Conservation (phyloP, 2,113 vertebrate genomes). For the Ictidomys tridecemlineatus region DNA sequence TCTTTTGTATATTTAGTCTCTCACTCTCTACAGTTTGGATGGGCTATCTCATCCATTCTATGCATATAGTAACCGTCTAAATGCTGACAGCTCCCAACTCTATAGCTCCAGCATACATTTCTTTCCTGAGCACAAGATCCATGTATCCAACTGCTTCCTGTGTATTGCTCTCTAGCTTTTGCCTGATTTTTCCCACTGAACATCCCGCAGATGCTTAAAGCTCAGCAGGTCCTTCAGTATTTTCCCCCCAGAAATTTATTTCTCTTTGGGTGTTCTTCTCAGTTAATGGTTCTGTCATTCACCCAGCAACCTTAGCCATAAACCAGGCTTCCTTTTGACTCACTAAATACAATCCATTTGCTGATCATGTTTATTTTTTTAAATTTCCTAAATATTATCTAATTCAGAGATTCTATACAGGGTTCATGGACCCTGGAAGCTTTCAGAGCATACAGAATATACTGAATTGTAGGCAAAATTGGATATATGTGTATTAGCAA, state of each 20-base stretch:
- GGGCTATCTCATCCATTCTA: conserved; percentile 10
- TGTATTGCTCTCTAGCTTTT: neutral
- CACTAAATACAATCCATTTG: conserved; percentile 12
- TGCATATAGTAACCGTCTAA: neutral
- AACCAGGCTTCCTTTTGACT: conserved; percentile 50
- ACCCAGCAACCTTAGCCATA: neutral
- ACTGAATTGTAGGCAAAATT: conserved; percentile 47
- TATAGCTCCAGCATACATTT: conserved; percentile 9
- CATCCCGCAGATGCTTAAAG: conserved; percentile 1
- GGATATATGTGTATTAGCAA: conserved; percentile 7
- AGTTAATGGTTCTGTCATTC: conserved; percentile 27
- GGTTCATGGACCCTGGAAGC: neutral
- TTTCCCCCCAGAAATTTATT: neutral
- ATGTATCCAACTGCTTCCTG: neutral
- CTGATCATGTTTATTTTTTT: conserved; percentile 22
- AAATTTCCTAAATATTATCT: conserved; percentile 27
- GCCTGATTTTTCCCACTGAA: neutral
- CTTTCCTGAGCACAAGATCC: conserved; percentile 20
- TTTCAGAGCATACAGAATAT: conserved; percentile 49
- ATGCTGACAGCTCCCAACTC: neutral
- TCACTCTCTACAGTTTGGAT: neutral
- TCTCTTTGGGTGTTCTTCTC: neutral
- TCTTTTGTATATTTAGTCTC: neutral
- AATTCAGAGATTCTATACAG: conserved; percentile 18
- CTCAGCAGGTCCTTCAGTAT: neutral